Evolutionary conservation across 2,888 invertebrate genomes (phyloP), one percentile per base, ranked within the genome.

Genomic region (Nymphalis polychloros): DNA sequence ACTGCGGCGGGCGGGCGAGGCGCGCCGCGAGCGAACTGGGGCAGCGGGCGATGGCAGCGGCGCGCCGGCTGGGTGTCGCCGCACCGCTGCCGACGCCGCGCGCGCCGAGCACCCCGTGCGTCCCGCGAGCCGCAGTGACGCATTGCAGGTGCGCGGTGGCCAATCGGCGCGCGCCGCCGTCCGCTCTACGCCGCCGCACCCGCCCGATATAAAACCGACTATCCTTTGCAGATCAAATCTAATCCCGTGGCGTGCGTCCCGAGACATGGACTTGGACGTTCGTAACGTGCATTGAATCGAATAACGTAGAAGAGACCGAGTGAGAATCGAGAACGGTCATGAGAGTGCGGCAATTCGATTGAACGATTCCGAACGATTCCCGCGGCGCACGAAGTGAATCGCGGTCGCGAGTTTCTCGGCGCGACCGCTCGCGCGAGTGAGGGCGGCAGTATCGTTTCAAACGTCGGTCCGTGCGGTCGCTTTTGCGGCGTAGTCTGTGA

Each of bases 131-230:
- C 90, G 90, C 92, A 90, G 88, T 96, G 96, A 95, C 96, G 96
- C 96, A 96, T 96, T 96, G 96, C 96, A 96, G 96, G 96, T 96
- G 95, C 95, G 94, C 94, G 93, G 88, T 93, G 93, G 94, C 96
- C 96, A 96, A 96, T 96, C 94, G 94, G 93, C 94, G 94, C 93
- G 93, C 94, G 92, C 91, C 90, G 94, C 93, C 93, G 93, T 93
- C 94, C 94, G 94, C 94, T 95, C 94, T 94, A 95, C 94, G 95
- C 94, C 94, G 94, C 94, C 94, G 94, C 95, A 94, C 94, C 95
- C 95, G 94, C 92, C 93, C 88, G 88, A 93, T 94, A 94, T 94
- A 94, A 94, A 94, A 94, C 93, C 93, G 89, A 92, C 93, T 93
- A 93, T 91, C 90, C 91, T 94, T 92, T 94, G 93, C 94, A 76